Percentiles rank a stretch among this genome's conserved stretches.
Conservation (phyloP, 2,113 vertebrate species). For the Ictidomys tridecemlineatus region DNA sequence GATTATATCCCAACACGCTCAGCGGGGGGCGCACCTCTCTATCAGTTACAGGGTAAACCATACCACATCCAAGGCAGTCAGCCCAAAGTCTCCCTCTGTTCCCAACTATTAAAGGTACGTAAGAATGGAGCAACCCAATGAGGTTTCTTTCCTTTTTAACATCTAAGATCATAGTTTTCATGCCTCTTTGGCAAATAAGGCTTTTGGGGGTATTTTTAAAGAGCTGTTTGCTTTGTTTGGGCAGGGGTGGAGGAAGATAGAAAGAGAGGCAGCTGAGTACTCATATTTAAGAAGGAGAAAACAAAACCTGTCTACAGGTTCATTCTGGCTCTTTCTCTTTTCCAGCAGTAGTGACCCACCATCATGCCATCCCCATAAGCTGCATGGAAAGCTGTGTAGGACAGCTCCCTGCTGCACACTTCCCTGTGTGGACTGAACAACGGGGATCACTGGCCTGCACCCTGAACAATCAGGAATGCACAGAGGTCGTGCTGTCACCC, state of each 20-base stretch:
- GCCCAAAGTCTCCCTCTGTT: background rate
- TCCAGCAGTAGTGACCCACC: background rate
- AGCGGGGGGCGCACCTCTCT: background rate
- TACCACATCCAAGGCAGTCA: background rate
- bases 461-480: background rate
- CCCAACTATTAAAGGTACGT: background rate
- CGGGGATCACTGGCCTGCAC: background rate
- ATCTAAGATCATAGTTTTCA: conserved; percentile 51
- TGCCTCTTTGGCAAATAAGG: conserved; percentile 13
- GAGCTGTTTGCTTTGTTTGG: background rate
- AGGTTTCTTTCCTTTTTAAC: background rate
- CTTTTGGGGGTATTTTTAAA: background rate
- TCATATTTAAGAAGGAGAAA: background rate
- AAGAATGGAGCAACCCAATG: background rate
- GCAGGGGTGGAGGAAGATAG: background rate
- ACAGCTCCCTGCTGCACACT: background rate
- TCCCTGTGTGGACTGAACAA: accelerated
- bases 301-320: background rate
- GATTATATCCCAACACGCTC: background rate
- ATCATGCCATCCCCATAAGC: background rate
- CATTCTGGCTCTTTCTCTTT: background rate
- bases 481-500: background rate
- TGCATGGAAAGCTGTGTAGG: too few relatives aligned
- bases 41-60: background rate
- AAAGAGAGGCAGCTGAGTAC: conserved; percentile 11